Evolutionary conservation across 2,113 vertebrate genomes (phyloP).

Genomic region (Leuciscus idus): DNA sequence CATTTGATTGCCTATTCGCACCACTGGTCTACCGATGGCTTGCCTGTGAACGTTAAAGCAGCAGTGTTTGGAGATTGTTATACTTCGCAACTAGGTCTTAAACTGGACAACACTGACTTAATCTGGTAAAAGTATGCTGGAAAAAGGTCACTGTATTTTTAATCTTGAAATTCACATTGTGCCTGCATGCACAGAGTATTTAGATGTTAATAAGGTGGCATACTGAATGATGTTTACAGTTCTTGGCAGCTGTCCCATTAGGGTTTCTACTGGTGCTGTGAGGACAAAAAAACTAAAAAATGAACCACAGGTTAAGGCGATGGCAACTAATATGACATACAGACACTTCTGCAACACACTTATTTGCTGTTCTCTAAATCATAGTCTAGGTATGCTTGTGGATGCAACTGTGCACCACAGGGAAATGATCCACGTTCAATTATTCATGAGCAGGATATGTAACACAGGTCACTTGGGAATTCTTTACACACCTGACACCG

Average conservation of each 20-base stretch:
- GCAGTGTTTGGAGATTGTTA: neutral
- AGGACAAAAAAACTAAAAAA: conserved; percentile 12
- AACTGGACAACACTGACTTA: neutral
- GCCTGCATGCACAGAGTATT: neutral
- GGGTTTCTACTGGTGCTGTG: conserved; percentile 38
- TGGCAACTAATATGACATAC: conserved; percentile 34
- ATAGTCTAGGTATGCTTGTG: conserved; percentile 11
- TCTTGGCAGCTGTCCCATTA: conserved; percentile 43
- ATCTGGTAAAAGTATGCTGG: conserved; percentile 1
- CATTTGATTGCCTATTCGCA: conserved; percentile 10
- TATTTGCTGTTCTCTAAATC: conserved; percentile 28
- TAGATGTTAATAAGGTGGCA: conserved; percentile 23
- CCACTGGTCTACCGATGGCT: neutral
- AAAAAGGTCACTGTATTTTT: neutral
- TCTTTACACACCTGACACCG: conserved; percentile 21
- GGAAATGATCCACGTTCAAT: conserved; percentile 35
- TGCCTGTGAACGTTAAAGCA: neutral
- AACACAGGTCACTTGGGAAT: conserved; percentile 25
- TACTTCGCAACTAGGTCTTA: neutral
- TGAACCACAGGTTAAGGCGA: conserved; percentile 15
- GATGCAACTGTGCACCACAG: conserved; percentile 21
- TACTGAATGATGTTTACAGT: conserved; percentile 38
- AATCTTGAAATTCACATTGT: neutral
- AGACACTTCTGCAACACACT: conserved; percentile 40
- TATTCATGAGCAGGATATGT: conserved; percentile 42